Percentiles rank a stretch among this genome's conserved stretches.
Conservation (phyloP, 2,113 vertebrate genomes). For the Tenebrosternarchus preto region DNA sequence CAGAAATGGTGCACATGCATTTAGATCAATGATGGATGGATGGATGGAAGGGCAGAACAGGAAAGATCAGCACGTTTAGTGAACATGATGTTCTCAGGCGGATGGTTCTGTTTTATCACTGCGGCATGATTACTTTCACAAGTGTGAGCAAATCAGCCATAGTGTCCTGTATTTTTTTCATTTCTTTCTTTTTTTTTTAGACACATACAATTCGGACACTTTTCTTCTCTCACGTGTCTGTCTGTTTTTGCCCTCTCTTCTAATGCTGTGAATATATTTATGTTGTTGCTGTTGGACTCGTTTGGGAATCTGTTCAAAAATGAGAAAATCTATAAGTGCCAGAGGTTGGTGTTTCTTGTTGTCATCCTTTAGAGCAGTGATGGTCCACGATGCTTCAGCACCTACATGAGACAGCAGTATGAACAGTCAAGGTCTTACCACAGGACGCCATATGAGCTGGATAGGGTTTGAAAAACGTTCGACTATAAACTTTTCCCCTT, state of each 20-base stretch:
- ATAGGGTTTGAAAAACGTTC: constrained; percentile 74
- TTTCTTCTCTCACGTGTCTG: neutral
- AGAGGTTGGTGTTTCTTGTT: neutral
- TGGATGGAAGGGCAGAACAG: neutral
- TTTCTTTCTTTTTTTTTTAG: too few relatives aligned
- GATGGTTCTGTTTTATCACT: neutral
- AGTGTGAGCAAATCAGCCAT: neutral
- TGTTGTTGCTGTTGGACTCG: neutral
- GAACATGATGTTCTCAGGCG: constrained; percentile 10
- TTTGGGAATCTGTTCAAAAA: neutral
- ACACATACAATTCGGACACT: neutral
- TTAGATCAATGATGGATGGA: constrained; percentile 6
- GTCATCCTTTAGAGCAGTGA: constrained; percentile 2
- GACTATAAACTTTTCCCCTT: constrained; percentile 70
- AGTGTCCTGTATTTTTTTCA: too few relatives aligned
- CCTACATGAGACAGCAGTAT: neutral
- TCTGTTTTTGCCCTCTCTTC: neutral
- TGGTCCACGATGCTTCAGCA: constrained; percentile 9
- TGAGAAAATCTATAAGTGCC: neutral
- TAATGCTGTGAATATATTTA: neutral
- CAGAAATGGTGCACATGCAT: neutral
- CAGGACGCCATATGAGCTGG: constrained; percentile 74
- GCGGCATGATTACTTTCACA: constrained; percentile 5
- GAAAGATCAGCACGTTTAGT: constrained; percentile 28
- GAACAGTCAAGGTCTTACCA: constrained; percentile 59